Base-by-base conservation (phyloP, 2,888 invertebrate genomes). In the Panopea generosa region DNA sequence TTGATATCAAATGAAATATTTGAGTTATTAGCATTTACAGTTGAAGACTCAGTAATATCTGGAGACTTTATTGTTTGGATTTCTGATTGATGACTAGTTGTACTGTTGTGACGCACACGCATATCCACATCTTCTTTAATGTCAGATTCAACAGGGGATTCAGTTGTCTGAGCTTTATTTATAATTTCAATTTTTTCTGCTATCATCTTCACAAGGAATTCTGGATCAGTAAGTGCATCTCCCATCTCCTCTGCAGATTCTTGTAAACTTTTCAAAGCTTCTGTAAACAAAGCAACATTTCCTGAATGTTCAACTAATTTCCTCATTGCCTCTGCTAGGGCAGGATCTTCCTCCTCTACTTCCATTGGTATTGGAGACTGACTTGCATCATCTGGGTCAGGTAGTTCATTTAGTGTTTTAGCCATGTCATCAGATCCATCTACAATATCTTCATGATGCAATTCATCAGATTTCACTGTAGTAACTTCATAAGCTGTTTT, bases 291-390 rank as follows among this genome's bases (percentile, higher is more conserved):
- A 26, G 56, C 22, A 26, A 77, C 69, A 57, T 77, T 55, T 16
- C 72, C 72, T 20, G 76, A 67, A 55, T 80, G 73, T 49, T 80
- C 80, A 2, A 77, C 80, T n/a, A 80, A 62, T 47, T 76, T 80
- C 24, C 63, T 73, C 72, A 80, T 80, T 24, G 77, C 77, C 45
- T 40, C 73, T 24, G 69, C 66, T 22, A 77, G 55, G 50, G 50
- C 45, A 22, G 76, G 67, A 52, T 76, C 74, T 50, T 80, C 73
- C 24, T 29, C 49, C 3, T 33, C 18, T 9, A 55, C 60, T 40
- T 27, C 38, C 24, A 40, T 38, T 6, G 29, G 11, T 29, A 50
- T 49, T 24, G 76, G 76, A 1, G 79, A 76, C 61, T 59, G 67
- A 52, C 72, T 75, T 20, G 29, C 40, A 63, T 73, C 73, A 56